Evolutionary conservation across 2,113 vertebrate species (phyloP).

Genomic region (Anoplopoma fimbria): DNA sequence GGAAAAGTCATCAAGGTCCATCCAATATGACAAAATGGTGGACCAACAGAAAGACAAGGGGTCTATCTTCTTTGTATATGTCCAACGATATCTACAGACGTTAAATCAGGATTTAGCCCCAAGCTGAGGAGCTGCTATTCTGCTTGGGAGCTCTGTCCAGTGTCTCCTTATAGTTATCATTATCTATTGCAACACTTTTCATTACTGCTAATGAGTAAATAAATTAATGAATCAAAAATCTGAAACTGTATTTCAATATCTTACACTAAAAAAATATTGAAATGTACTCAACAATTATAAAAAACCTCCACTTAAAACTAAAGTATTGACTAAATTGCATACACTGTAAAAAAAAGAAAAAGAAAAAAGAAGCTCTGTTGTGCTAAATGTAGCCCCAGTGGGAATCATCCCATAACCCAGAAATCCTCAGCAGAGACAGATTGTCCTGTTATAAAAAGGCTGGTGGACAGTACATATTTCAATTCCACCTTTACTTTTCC

Average conservation of each 20-base stretch:
- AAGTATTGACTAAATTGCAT: background rate
- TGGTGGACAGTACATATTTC: conserved; percentile 8
- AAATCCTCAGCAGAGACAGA: conserved; percentile 12
- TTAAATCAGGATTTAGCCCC: background rate
- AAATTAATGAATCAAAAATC: background rate
- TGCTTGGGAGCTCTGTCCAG: background rate
- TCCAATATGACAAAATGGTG: no score
- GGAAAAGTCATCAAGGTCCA: background rate
- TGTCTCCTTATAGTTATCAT: background rate
- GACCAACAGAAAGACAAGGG: no score
- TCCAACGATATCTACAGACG: no score
- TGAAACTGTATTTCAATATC: background rate
- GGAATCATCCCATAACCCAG: background rate
- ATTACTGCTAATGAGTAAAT: background rate
- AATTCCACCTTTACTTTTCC: conserved; percentile 1
- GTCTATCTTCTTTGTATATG: no score
- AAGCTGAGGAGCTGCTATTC: background rate
- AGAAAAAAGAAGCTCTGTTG: background rate
- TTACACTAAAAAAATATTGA: background rate
- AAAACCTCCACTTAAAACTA: background rate
- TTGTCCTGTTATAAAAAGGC: conserved; percentile 46
- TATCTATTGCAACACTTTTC: background rate
- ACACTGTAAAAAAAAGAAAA: background rate
- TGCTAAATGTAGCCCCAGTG: background rate
- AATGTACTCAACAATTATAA: background rate